Base-by-base conservation (phyloP, 2,113 vertebrate species). In the Pygoscelis antarcticus region DNA sequence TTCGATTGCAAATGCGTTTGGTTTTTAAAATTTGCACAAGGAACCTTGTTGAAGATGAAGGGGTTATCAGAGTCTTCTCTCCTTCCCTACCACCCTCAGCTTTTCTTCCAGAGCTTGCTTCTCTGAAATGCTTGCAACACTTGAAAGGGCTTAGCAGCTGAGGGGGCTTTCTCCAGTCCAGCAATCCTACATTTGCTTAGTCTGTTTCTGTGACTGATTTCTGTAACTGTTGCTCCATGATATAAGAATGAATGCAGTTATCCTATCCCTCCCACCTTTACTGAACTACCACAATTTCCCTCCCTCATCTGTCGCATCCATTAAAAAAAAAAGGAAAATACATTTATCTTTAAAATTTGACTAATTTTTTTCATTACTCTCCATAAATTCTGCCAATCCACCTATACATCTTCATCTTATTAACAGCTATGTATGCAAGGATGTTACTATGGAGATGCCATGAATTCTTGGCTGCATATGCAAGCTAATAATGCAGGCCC, bases 51-150 rank as follows among this genome's bases (percentile, higher is more conserved):
- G 23, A 88, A 61, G 36, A 9, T 11, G 3, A 58, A 70, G 2
- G 0, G 1, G 6, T 42, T 61, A 46, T 46, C 13, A 44, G 29
- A 29, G 18, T 30, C 4, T 62, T 72, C 11, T 72, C 9, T 58
- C 12, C 34, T 64, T 65, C 27, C 4, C 6, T 51, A 25, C 11
- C 0, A 2, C 3, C 2, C 6, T 1, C 4, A 47, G 29, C 11
- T 54, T 64, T 83, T 76, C 29, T 81, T 83, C 26, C 20, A 80
- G 42, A 19, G 13, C 12, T 76, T 89, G 6, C 13, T 89, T 83
- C 11, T 30, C 44, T 69, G n/a, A 83, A 93, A 51, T 38, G 4
- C 26, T 55, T 61, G 7, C 27, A 65, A n/a, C 17, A n/a, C 25
- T 34, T 70, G 11, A 51, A 68, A 49, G 11, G 26, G 6, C 61